Evolutionary conservation across 2,113 vertebrate species (phyloP), one percentile per base, ranked within the genome.

Genomic region (Gasterosteus nipponicus): DNA sequence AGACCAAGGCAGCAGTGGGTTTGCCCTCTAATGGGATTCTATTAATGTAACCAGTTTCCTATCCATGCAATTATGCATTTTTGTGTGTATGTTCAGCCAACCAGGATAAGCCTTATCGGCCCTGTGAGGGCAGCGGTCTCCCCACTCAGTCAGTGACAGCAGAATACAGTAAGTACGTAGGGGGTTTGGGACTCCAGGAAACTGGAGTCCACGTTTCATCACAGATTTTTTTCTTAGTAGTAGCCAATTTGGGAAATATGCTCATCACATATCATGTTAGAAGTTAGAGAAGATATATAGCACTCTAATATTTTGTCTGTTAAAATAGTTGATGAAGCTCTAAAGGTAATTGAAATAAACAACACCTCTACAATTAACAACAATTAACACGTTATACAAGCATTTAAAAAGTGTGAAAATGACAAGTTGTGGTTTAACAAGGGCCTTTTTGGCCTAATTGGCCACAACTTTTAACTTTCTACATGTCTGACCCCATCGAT

Each of bases 11-110:
- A 61, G 54, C 39, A 53, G 16, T 9, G 62, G 39, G n/a, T 74
- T 77, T 73, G 26, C 59, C 15, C 53, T 77, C 74, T 86, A 71
- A 85, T 82, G 75, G 78, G 70, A 84, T 82, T 80, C 57, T 60
- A 47, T 82, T 73, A 67, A 73, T 16, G 16, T 49, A 67, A 75
- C 75, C 64, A 61, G 62, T 71, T 54, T 4, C 64, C 72, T 81
- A 70, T 79, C 47, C 68, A 49, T 2, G 62, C 74, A 85, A 74
- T 87, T 86, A 84, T 53, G 84, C 69, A 71, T 68, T 19, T 75
- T 69, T 75, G 54, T 63, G 59, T 63, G 49, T 63, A 66, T 1
- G 67, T 54, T 82, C 69, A 67, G 69, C 83, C 80, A 88, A 80
- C 82, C 79, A 78, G 73, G 49, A 63, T 53, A 42, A 59, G 60